Base-by-base conservation (phyloP, 2,888 invertebrate species). In the Entomobrya multifasciata region DNA sequence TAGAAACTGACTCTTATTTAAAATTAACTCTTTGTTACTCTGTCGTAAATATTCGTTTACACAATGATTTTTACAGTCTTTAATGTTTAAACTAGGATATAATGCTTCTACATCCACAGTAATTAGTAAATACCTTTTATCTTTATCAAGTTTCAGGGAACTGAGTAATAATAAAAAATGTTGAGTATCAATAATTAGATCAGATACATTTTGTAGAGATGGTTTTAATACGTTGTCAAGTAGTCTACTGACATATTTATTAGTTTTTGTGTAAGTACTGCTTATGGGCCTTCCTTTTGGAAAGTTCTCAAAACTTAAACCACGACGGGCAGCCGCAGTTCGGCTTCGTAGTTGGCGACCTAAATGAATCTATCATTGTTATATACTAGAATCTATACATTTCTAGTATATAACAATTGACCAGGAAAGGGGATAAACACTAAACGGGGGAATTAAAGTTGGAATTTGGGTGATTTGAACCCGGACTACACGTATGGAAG, bases 121-220 rank as follows among this genome's bases (percentile, higher is more conserved):
- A 47, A 72, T 13, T n/a, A 72, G 6, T 8, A 10, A 1, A 49
- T 72, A 72, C 27, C 22, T 72, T 49, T 41, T 72, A 13, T 72
- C 20, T 17, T 22, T 22, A 22, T 49, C 5, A 22, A 49, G 27
- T 11, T 72, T 49, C 2, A 49, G 4, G 3, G 47, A 1, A 25
- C 20, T 41, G 3, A 70, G 36, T 4, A 47, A 15, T 13, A 49
- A 8, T 3, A 72, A 6, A 25, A 72, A 72, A 47, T 72, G 72
- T 49, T 47, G 72, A 0, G 72, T 72, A 20, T 72, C 72, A 22
- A 72, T 72, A 3, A 72, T 5, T 5, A 72, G 49, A 11, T 62
- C 62, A 15, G 20, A 15, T 2, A 62, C 3, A 6, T 27, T 41
- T 15, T n/a, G 1, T n/a, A 67, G 15, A 17, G 17, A 67, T 6